Evolutionary conservation across 2,888 invertebrate species (phyloP).

Genomic region (Hirudinaria manillensis): DNA sequence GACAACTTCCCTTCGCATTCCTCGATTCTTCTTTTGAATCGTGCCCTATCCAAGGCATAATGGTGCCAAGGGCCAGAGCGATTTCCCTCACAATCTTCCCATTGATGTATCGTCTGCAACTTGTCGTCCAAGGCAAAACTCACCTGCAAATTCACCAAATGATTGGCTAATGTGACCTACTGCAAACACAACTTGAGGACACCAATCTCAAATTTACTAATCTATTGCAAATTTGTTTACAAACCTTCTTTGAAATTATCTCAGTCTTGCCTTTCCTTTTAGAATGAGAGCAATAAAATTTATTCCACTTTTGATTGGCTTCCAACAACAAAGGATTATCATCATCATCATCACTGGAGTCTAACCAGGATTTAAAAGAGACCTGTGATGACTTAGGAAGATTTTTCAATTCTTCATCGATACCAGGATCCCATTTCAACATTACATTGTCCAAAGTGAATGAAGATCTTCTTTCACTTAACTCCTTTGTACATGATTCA

Average conservation of each 20-base stretch:
- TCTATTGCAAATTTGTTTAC: not conserved
- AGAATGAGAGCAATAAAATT: not conserved
- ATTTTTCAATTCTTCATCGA: conserved; percentile 1
- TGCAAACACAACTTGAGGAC: not conserved
- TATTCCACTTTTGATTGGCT: not conserved
- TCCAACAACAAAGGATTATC: not conserved
- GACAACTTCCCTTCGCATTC: not conserved
- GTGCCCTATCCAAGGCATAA: not conserved
- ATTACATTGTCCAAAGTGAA: not conserved
- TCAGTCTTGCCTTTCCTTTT: not conserved
- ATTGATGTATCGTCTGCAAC: not conserved
- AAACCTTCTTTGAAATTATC: not conserved
- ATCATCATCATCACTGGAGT: not conserved
- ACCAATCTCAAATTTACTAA: not conserved
- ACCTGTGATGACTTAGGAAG: not conserved
- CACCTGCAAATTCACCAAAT: not conserved
- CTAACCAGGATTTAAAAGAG: not conserved
- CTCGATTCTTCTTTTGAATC: conserved; percentile 15
- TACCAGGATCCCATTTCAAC: conserved; percentile 6
- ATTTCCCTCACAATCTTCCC: not conserved
- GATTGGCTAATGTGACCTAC: not conserved
- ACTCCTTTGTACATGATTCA: not conserved
- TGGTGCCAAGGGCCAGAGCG: conserved; percentile 8
- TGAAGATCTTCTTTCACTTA: too few species aligned
- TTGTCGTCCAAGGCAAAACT: not conserved